Evolutionary conservation across 2,113 vertebrate genomes (phyloP).

Genomic region (Lonchura striata): DNA sequence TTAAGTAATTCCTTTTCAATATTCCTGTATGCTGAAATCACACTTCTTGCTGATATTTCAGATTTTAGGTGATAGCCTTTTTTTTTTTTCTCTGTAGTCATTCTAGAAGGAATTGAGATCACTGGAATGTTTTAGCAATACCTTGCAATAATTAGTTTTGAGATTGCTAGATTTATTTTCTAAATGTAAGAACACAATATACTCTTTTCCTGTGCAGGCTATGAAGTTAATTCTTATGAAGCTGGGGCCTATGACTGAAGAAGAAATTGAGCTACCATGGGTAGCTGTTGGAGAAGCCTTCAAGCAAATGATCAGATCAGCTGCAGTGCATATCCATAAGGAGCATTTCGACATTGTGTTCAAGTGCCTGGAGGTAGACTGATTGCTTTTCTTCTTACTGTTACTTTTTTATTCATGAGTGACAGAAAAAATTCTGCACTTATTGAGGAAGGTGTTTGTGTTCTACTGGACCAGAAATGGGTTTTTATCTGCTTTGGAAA

Average conservation of each 20-base stretch:
- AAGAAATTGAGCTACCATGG: constrained; percentile 79
- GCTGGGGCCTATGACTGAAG: constrained; percentile 81
- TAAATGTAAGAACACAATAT: background rate
- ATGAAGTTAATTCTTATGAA: constrained; percentile 84
- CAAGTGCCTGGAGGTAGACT: constrained; percentile 84
- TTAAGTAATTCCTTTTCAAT: background rate
- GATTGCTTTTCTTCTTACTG: background rate
- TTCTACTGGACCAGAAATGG: background rate
- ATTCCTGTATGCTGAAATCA: background rate
- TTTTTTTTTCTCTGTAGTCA: background rate
- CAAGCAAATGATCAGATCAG: constrained; percentile 81
- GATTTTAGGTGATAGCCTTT: background rate
- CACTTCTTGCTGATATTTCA: background rate
- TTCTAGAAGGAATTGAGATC: background rate
- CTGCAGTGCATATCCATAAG: constrained; percentile 75
- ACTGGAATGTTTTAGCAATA: background rate
- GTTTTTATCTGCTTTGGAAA: background rate
- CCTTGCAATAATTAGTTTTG: background rate
- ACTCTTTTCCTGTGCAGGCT: constrained; percentile 70
- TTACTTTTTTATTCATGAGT: background rate
- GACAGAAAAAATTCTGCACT: background rate
- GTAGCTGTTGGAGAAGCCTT: constrained; percentile 80
- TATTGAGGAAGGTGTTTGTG: background rate
- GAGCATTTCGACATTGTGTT: constrained; percentile 87
- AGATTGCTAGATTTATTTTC: background rate